Percentiles rank a stretch among this genome's conserved stretches.
These are phyloP conservation scores for Elaphurus davidianus DNA, from an alignment of 2,113 vertebrate genomes.

Conservation along the genomic window DNA sequence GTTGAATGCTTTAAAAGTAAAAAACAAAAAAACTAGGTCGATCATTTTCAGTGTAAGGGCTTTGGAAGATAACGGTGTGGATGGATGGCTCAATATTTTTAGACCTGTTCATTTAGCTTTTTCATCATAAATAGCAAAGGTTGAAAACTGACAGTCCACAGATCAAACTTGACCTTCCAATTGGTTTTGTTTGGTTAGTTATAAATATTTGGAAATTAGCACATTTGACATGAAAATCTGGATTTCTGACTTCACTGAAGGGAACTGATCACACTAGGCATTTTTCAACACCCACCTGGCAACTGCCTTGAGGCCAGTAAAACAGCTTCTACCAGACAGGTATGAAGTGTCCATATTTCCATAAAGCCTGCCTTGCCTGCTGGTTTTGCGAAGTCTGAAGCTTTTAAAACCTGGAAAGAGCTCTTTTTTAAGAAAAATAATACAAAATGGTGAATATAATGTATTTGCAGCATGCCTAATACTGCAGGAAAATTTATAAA, in stretches of 20 bases:
- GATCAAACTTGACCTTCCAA: neutral
- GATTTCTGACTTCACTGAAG: neutral
- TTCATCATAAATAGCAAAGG: neutral
- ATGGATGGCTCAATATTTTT: neutral
- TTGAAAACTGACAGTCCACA: neutral
- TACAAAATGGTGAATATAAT: neutral
- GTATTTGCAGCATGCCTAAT: neutral
- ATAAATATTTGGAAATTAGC: neutral
- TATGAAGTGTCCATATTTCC: neutral
- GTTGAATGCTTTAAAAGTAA: neutral
- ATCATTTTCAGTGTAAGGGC: neutral
- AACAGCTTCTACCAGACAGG: accelerated
- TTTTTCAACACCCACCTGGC: neutral
- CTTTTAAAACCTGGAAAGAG: neutral
- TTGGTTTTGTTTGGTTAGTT: neutral
- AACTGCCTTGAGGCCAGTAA: too few species aligned
- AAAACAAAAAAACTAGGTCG: neutral
- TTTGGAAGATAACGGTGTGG: neutral
- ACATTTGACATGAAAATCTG: neutral
- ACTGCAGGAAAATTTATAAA: neutral
- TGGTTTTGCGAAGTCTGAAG: neutral
- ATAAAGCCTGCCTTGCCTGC: neutral
- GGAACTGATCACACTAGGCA: accelerated
- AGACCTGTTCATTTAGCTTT: neutral
- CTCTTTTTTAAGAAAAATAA: neutral